Evolutionary conservation across 2,113 vertebrate genomes (phyloP), one percentile per base, ranked within the genome.

Genomic region (Lates calcarifer): DNA sequence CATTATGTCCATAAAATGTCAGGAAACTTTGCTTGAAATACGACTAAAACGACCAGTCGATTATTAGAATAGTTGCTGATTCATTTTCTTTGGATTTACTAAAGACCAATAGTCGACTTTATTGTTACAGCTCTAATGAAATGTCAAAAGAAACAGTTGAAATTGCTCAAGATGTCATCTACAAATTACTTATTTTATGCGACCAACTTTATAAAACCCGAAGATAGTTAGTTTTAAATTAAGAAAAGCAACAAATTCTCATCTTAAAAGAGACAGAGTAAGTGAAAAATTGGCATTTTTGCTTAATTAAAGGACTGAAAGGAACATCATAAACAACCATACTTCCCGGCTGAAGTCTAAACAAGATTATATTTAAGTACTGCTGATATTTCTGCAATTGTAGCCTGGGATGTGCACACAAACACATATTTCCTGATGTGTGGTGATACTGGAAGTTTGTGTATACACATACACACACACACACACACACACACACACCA

Each of bases 401-500:
- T 39, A n/a, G 28, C 5, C 10, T 10, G 26, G 51, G 20, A 31
- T 15, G 1, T 74, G 45, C 28, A 73, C 43, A 43, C 28, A 73
- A 24, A 53, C 68, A 79, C 33, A 20, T 18, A 55, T 72, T 86
- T 83, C 37, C 76, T 83, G 70, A 65, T 72, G 31, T 58, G 51
- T 67, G 31, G 8, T 41, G 28, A 24, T 51, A 35, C 4, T 56
- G 26, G 20, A 14, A 37, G 71, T 84, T 47, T 39, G 43, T 39
- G 3, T 0, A 10, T 7, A 41, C 29, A 61, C 24, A 33, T 28
- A 64, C 2, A 26, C 24, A 9, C 14, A 31, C 29, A 55, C 26
- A 10, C 14, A 43, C n/a, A 63, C 26, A 7, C 10, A 43, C 29
- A 55, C 26, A 11, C 15, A 33, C n/a, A 63, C 26, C 26, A 57